A percentile compares a stretch with the other conserved stretches of the same genome.
phyloP scores from a whole-genome alignment of 2,888 invertebrate genomes.

The Chrysomela aeneicollis region DNA sequence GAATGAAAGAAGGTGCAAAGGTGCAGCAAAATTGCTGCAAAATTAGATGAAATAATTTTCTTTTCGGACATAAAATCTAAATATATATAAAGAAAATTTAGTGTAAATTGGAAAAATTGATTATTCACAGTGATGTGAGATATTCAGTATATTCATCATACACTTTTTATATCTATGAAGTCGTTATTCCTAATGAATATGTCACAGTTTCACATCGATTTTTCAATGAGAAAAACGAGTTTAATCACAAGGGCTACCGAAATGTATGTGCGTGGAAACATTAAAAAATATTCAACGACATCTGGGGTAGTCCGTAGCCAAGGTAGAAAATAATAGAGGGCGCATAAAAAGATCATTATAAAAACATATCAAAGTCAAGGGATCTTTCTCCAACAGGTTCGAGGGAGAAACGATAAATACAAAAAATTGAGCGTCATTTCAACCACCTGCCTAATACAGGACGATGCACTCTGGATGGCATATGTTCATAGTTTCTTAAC shows the following conservation, averaged over 20 bases:
- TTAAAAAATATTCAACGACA: slow-evolving; percentile 25
- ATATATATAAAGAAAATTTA: too few relatives aligned
- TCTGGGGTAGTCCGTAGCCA: slow-evolving; percentile 16
- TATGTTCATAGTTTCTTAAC: slow-evolving; percentile 34
- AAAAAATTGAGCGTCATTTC: slow-evolving; percentile 27
- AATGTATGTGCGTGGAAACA: slow-evolving; percentile 6
- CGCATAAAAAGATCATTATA: slow-evolving; percentile 5
- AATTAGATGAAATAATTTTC: too few relatives aligned
- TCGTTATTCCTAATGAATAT: not conserved
- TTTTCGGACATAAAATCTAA: too few relatives aligned
- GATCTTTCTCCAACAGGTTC: slow-evolving; percentile 34
- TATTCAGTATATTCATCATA: not conserved
- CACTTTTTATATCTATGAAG: not conserved
- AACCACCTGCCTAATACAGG: slow-evolving; percentile 29
- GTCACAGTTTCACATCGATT: not conserved
- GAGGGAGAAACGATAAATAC: slow-evolving; percentile 30
- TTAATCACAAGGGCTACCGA: not conserved
- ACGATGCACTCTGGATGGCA: slow-evolving; percentile 30
- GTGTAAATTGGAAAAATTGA: too few relatives aligned
- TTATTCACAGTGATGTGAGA: not conserved
- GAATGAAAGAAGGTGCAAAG: too few relatives aligned
- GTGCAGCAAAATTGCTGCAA: too few relatives aligned
- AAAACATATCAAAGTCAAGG: slow-evolving; percentile 29
- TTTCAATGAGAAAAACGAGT: not conserved
- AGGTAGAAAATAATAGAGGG: slow-evolving; percentile 14